Conservation (phyloP, 2,888 invertebrate species). For the Limnephilus lunatus region DNA sequence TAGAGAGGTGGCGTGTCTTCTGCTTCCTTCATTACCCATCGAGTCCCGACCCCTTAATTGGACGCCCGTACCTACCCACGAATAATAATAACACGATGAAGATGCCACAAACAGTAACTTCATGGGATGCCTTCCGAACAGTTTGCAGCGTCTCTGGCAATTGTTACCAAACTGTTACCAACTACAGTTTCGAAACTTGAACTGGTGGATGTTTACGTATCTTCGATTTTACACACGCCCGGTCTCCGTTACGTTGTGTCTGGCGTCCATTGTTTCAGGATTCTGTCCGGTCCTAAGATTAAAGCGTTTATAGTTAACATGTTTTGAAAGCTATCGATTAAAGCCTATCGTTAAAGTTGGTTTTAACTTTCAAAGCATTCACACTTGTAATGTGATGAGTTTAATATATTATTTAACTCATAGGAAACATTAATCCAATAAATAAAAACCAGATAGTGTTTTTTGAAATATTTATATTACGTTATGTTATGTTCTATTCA, state of each 20-base stretch:
- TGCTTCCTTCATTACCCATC: conserved; percentile 49
- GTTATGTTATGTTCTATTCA: no score
- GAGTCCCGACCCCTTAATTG: conserved; percentile 57
- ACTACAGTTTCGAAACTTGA: background rate
- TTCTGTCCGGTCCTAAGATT: no score
- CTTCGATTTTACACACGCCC: background rate
- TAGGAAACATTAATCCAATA: no score
- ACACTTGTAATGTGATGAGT: no score
- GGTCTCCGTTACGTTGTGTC: background rate
- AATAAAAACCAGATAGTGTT: no score
- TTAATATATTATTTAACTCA: no score
- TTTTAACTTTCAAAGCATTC: no score
- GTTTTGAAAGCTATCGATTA: no score
- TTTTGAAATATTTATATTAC: no score
- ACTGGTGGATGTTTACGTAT: background rate
- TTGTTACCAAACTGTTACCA: background rate
- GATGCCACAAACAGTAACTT: background rate
- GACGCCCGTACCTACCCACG: conserved; percentile 9
- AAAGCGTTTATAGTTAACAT: background rate
- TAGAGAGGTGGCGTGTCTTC: conserved; percentile 55
- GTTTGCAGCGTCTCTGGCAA: background rate
- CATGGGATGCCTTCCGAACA: background rate
- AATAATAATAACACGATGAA: background rate
- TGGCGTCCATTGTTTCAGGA: background rate
- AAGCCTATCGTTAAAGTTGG: no score